Evolutionary conservation across 2,113 vertebrate genomes (phyloP).

Genomic region (Strix aluco): DNA sequence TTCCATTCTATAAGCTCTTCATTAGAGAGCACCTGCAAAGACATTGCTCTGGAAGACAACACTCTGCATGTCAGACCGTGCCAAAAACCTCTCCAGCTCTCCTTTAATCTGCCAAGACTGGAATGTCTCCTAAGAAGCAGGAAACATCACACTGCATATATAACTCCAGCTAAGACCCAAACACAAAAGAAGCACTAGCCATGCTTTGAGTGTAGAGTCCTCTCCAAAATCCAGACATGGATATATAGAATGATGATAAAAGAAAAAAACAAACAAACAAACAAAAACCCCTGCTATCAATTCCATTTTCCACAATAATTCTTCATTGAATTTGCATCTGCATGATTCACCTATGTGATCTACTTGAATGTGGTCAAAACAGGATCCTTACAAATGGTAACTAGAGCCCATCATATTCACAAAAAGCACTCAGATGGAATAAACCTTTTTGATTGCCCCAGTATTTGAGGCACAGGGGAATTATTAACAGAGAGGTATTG

Average conservation of each 20-base stretch:
- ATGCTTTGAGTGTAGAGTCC: neutral
- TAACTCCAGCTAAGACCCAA: neutral
- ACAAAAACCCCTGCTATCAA: neutral
- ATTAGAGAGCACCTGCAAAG: neutral
- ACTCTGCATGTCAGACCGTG: accelerated
- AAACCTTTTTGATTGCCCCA: neutral
- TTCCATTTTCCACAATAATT: neutral
- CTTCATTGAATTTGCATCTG: neutral
- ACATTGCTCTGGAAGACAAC: neutral
- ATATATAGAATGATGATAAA: neutral
- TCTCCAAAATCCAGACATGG: neutral
- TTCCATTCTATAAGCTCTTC: neutral
- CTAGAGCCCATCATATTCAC: neutral
- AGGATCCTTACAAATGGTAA: neutral
- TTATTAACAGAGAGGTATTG: neutral
- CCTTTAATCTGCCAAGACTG: neutral
- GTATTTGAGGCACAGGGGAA: neutral
- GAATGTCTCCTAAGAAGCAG: neutral
- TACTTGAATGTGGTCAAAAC: neutral
- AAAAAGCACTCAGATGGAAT: neutral
- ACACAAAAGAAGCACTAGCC: neutral
- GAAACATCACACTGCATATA: neutral
- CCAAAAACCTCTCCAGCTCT: neutral
- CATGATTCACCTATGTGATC: neutral
- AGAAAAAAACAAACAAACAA: neutral